Conservation (phyloP, 2,113 vertebrate genomes). For the Carollia perspicillata region DNA sequence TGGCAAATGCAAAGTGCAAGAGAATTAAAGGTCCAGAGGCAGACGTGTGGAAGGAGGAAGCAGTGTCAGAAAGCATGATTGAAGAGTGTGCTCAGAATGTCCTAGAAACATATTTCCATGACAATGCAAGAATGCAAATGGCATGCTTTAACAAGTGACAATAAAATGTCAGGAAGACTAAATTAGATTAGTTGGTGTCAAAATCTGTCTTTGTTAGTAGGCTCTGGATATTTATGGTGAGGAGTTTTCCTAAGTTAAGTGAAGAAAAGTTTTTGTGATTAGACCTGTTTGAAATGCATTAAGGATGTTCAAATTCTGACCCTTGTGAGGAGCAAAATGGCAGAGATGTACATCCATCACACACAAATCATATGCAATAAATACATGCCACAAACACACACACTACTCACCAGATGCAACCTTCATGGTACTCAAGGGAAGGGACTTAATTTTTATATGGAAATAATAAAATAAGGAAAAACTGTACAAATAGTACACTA, state of each 20-base stretch:
- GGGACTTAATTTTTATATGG: not conserved
- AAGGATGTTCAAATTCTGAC: not conserved
- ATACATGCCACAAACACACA: not conserved
- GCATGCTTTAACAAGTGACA: constrained; percentile 28
- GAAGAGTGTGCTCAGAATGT: not conserved
- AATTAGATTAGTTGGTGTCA: not conserved
- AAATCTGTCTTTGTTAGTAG: not conserved
- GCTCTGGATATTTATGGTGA: not conserved
- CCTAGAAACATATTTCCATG: not conserved
- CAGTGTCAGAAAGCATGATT: not conserved
- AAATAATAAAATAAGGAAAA: not conserved
- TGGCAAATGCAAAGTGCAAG: not conserved
- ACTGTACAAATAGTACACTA: not conserved
- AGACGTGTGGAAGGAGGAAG: constrained; percentile 45
- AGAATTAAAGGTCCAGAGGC: constrained; percentile 51
- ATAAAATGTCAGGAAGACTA: constrained; percentile 43
- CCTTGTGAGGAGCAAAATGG: not conserved
- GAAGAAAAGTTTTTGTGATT: not conserved
- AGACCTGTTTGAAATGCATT: not conserved
- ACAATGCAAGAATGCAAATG: constrained; percentile 20
- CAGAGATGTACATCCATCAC: accelerated
- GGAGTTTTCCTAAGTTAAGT: not conserved
- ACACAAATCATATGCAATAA: not conserved
- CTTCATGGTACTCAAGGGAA: not conserved
- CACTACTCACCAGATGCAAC: not conserved